Percentiles rank a stretch among this genome's conserved stretches.
Evolutionary conservation across 2,797 vertebrate species (phyloP).

Genomic region (Oreochromis grahami): DNA sequence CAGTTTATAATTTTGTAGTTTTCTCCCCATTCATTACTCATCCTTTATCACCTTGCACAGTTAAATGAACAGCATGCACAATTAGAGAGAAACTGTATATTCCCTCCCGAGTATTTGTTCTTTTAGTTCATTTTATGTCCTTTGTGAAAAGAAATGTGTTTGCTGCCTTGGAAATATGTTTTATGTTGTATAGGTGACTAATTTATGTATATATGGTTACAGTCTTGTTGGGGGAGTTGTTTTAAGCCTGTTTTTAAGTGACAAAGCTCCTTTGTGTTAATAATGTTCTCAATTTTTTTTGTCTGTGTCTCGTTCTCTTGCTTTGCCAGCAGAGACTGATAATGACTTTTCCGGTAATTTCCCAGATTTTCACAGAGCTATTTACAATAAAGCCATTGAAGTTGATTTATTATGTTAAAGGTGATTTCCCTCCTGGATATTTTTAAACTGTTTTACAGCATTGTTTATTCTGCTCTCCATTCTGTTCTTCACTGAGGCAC

Average conservation of each 20-base stretch:
- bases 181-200: neutral
- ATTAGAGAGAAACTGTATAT: slow-evolving; percentile 8
- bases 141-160: neutral
- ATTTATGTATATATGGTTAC: neutral
- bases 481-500: neutral
- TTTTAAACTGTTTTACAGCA: slow-evolving; percentile 36
- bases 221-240: neutral
- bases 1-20: neutral
- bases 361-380: slow-evolving; percentile 31
- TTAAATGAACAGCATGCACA: slow-evolving; percentile 52
- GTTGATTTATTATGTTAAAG: slow-evolving; percentile 33
- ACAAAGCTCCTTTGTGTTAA: neutral
- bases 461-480: slow-evolving; percentile 37
- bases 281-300: neutral
- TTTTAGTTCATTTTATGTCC: neutral
- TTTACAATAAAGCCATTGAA: slow-evolving; percentile 34
- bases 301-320: slow-evolving; percentile 15
- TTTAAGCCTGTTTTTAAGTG: neutral
- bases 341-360: slow-evolving; percentile 46
- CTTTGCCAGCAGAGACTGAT: slow-evolving; percentile 1
- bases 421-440: slow-evolving; percentile 47
- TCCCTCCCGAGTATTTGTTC: neutral
- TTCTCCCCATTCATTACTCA: slow-evolving; percentile 30
- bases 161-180: neutral
- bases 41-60: slow-evolving; percentile 20